Percentiles rank a stretch among this genome's conserved stretches.
Conservation (phyloP, 2,888 invertebrate genomes). For the Pristionchus maxplancki region DNA sequence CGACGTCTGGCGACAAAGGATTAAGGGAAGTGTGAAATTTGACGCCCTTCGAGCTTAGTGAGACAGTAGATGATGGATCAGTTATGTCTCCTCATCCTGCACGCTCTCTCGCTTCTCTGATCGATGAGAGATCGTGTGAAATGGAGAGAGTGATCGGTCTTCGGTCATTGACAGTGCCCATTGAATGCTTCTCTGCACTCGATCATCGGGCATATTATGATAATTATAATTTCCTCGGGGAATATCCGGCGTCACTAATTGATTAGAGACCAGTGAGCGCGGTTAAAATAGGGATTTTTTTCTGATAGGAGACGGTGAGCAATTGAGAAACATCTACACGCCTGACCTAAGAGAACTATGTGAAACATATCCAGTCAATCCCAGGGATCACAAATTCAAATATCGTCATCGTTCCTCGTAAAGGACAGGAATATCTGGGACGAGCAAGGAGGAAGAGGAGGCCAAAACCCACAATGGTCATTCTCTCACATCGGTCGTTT, state of each 20-base stretch:
- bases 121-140: not conserved
- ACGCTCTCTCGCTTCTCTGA: not conserved
- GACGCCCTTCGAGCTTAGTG: conserved; percentile 3
- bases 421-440: not conserved
- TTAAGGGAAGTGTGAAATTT: conserved; percentile 29
- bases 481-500: conserved; percentile 9
- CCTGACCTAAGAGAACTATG: no score
- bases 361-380: not conserved
- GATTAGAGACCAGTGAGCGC: conserved; percentile 1
- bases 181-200: not conserved
- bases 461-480: conserved; percentile 35
- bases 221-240: conserved; percentile 43
- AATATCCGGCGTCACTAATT: not conserved
- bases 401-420: not conserved
- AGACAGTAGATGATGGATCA: not conserved
- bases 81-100: not conserved
- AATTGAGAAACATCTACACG: not conserved
- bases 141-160: not conserved
- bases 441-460: not conserved
- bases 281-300: no score
- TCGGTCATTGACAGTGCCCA: not conserved
- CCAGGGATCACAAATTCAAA: not conserved
- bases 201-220: conserved; percentile 11
- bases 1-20: conserved; percentile 42
- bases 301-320: not conserved